Conservation (phyloP, 2,888 invertebrate genomes). For the Chymomyza fuscimana region DNA sequence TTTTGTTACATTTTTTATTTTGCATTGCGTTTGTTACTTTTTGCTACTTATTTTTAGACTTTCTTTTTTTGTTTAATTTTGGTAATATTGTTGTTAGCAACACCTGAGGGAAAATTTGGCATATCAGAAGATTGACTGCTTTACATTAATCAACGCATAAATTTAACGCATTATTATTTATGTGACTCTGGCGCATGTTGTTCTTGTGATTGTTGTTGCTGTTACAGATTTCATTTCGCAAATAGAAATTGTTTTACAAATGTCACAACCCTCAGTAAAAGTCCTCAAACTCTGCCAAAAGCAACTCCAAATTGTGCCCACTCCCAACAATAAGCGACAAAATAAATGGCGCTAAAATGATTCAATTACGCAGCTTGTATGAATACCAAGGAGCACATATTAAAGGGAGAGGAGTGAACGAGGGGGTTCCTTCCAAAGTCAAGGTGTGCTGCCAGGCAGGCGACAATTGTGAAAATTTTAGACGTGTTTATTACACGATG, state of each 20-base stretch:
- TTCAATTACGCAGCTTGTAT: slow-evolving; percentile 62
- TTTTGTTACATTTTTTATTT: not conserved
- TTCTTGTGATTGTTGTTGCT: slow-evolving; percentile 30
- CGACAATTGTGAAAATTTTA: slow-evolving; percentile 39
- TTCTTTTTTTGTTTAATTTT: not conserved
- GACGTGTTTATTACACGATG: slow-evolving; percentile 64
- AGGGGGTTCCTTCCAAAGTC: slow-evolving; percentile 29
- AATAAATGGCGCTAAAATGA: slow-evolving; percentile 74
- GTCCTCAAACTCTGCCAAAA: slow-evolving; percentile 4
- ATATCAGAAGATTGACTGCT: slow-evolving; percentile 60
- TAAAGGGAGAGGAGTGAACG: slow-evolving; percentile 40
- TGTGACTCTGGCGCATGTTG: slow-evolving; percentile 45
- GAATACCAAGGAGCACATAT: slow-evolving; percentile 7
- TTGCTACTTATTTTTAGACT: not conserved
- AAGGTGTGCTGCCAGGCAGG: slow-evolving; percentile 12
- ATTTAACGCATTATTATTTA: slow-evolving; percentile 74
- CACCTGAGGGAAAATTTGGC: slow-evolving; percentile 55
- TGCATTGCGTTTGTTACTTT: not conserved
- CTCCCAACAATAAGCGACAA: slow-evolving; percentile 44
- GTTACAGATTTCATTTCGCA: slow-evolving; percentile 61
- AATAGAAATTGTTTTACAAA: slow-evolving; percentile 73
- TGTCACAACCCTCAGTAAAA: slow-evolving; percentile 48
- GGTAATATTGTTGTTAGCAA: slow-evolving; percentile 42
- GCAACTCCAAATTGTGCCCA: not conserved
- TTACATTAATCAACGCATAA: slow-evolving; percentile 69